Percentiles rank a stretch among this genome's conserved stretches.
Conservation (phyloP, 2,113 vertebrate species). For the Ceyx melanurus region DNA sequence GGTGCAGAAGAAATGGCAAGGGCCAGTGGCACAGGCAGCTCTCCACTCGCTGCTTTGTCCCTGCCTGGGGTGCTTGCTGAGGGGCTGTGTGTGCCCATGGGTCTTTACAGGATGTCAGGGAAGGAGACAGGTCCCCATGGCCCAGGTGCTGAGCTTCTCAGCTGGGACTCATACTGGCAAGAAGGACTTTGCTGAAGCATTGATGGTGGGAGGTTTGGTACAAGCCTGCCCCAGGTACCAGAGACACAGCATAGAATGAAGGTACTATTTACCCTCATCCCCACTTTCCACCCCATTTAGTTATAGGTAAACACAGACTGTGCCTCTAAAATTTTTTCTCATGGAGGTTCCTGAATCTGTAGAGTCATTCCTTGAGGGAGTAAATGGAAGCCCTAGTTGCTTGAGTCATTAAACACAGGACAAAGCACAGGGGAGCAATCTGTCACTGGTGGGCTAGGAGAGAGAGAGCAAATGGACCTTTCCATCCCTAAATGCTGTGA, state of each 20-base stretch:
- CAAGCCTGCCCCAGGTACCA: background rate
- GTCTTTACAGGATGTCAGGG: background rate
- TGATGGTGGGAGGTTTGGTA: background rate
- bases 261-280: background rate
- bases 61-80: rapidly evolving
- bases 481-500: background rate
- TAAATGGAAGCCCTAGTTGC: background rate
- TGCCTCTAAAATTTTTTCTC: background rate
- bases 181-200: background rate
- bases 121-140: background rate
- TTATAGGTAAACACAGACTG: background rate
- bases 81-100: background rate
- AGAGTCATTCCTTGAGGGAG: background rate
- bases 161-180: background rate
- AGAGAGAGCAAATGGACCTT: constrained; percentile 28
- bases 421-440: background rate
- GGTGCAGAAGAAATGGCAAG: background rate
- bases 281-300: background rate
- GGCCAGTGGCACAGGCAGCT: background rate
- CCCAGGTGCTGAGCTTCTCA: background rate
- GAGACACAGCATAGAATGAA: background rate
- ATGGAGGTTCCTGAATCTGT: background rate
- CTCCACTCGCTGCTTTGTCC: rapidly evolving
- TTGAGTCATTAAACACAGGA: constrained; percentile 34
- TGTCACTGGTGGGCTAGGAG: constrained; percentile 2